Evolutionary conservation across 2,113 vertebrate genomes (phyloP), one percentile per base, ranked within the genome.

Genomic region (Sarotherodon lohbergeri): DNA sequence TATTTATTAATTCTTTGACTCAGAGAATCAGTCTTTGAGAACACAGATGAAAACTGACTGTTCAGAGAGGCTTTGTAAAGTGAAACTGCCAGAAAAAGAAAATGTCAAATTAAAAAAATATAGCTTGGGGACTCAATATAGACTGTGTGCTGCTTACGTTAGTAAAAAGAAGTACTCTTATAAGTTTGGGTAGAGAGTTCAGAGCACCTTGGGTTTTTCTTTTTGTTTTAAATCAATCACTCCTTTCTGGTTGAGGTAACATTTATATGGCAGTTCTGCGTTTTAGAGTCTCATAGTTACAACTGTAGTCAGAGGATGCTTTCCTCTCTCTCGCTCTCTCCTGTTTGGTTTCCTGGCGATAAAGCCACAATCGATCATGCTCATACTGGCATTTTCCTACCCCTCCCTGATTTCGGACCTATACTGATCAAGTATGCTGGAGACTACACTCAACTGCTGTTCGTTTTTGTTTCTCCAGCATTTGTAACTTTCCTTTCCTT

Each of bases 101-200:
- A 90, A 57, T 87, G 88, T 91, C 34, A 83, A 88, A 84, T 85
- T 48, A 85, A 85, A 90, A 82, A 84, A 86, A 85, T 48, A 89
- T 52, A 46, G 81, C 85, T 80, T 24, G 22, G 17, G 9, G 17
- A 43, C 43, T 61, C 17, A 59, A 27, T 81, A 63, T 17, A 87
- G 84, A 63, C 27, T 29, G 34, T 8, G 7, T 84, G 50, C 52
- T 87, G 86, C 83, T 91, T 88, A 54, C 14, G 34, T 84, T 9
- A 3, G 84, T 89, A 79, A 86, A 86, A 93, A 87, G 7, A 66
- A 80, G 46, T 34, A 13, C 36, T 56, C 66, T 81, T 61, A 61
- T 50, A 86, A 81, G 73, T 89, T 90, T 88, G 43, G n/a, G 71
- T 66, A 56, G 24, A 89, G 87, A 90, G 61, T 89, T 92, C 83